Percentiles rank a stretch among this genome's conserved stretches.
Evolutionary conservation across 2,113 vertebrate genomes (phyloP).

Genomic region (Lasiurus borealis): DNA sequence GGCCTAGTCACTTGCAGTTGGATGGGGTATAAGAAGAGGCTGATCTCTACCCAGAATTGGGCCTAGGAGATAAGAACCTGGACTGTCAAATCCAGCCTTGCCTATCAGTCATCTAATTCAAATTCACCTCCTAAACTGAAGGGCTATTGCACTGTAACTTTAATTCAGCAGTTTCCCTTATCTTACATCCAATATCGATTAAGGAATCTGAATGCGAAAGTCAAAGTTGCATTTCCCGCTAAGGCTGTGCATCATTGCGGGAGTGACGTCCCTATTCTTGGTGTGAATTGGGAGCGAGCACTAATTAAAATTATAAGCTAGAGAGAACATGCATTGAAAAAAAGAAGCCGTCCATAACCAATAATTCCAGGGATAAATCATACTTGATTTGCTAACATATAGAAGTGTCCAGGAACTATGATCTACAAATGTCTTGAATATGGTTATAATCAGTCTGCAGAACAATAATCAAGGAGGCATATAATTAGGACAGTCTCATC

Average conservation of each 20-base stretch:
- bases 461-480: conserved; percentile 85
- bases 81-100: background rate
- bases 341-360: conserved; percentile 83
- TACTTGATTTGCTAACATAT: conserved; percentile 87
- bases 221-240: conserved; percentile 77
- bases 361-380: conserved; percentile 86
- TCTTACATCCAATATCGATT: conserved; percentile 60
- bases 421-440: conserved; percentile 87
- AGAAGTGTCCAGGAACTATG: conserved; percentile 86
- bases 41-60: background rate
- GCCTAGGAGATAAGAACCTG: background rate
- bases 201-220: conserved; percentile 79
- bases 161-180: conserved; percentile 68
- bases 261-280: conserved; percentile 82
- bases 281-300: conserved; percentile 84
- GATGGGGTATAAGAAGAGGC: background rate
- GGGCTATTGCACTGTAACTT: background rate
- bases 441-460: conserved; percentile 84
- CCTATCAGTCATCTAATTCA: conserved; percentile 46
- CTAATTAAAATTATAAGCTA: conserved; percentile 90
- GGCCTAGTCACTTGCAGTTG: background rate
- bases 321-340: conserved; percentile 86
- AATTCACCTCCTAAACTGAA: conserved; percentile 41
- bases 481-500: conserved; percentile 85
- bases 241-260: conserved; percentile 75